Base-by-base conservation (phyloP, 2,113 vertebrate genomes). In the Bucco capensis region DNA sequence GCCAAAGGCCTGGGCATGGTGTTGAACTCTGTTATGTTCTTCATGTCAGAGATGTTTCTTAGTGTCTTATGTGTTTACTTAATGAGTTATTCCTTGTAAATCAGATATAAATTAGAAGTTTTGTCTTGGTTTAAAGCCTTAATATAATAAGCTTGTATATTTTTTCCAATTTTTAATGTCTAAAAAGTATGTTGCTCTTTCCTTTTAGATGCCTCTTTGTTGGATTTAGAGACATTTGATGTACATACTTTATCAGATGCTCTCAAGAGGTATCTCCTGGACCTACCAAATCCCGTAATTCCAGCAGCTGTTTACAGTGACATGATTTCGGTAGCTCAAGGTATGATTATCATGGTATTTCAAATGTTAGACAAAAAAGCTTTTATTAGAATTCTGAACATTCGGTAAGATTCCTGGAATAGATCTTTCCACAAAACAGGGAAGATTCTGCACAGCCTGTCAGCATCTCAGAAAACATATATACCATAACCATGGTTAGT, bases 221-320 rank as follows among this genome's bases (percentile, higher is more conserved):
- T 97, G 86, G 99, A 99, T 82, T 95, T 99, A 94, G 99, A 99
- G 64, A 97, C 98, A 91, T 90, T 98, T 19, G 99, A 99, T 62
- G 96, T 99, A 28, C 97, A 98, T 6, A 88, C 97, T 65, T 96
- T 99, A 95, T 98, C 98, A 61, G 99, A 99, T 6, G 97, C 98
- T 91, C 97, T 99, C 78, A 98, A 98, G 89, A 96, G 98, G 85
- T 99, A 98, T 98, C 98, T 99, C 79, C 94, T 98, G 96, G 99
- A 99, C 84, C 97, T 99, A 42, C 99, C 99, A n/a, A 98, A 98
- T 96, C 98, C 99, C n/a, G 95, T 99, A 94, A 97, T 99, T 96
- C 99, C 98, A 81, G 85, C 97, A 76, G 95, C 98, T 40, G 69
- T 99, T 95, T 98, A 98, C 75, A 97, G 91, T 96, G 98, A 99